A percentile compares a stretch with the other conserved stretches of the same genome.
These are phyloP conservation scores for Tenrec ecaudatus DNA, from an alignment of 2,113 vertebrate genomes.

Conservation along the genomic window DNA sequence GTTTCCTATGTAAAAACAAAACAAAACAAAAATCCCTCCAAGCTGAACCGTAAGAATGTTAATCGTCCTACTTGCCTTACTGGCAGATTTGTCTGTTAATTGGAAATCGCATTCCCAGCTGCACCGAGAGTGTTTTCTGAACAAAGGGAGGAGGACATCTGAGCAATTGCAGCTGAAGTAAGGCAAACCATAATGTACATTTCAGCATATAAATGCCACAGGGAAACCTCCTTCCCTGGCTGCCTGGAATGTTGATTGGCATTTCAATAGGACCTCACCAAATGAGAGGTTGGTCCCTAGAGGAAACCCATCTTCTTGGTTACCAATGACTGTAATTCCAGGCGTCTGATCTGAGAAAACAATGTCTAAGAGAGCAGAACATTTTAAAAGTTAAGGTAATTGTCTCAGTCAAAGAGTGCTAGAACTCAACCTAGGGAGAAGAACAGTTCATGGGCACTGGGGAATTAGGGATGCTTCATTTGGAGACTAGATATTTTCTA, in stretches of 20 bases:
- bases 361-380: constrained; percentile 46
- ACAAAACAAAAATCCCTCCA: neutral
- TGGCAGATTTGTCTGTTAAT: constrained; percentile 68
- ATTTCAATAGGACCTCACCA: constrained; percentile 77
- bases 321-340: constrained; percentile 73
- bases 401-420: neutral
- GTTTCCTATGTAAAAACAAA: neutral
- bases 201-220: constrained; percentile 78
- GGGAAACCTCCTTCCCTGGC: constrained; percentile 69
- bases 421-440: neutral
- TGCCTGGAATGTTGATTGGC: constrained; percentile 71
- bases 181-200: constrained; percentile 85
- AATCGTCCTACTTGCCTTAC: constrained; percentile 27
- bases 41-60: constrained; percentile 43
- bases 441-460: neutral
- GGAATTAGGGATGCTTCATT: neutral
- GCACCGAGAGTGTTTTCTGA: constrained; percentile 78
- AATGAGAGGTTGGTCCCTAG: constrained; percentile 68
- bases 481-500: neutral
- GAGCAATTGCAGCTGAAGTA: constrained; percentile 70
- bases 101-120: constrained; percentile 82
- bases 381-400: constrained; percentile 54
- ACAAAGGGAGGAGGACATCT: constrained; percentile 79
- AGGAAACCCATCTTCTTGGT: constrained; percentile 67
- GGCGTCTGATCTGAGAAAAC: constrained; percentile 66